Evolutionary conservation across 53 echinoderm and acorn worm genomes (phyloP).

Genomic region (Echinometra lucunter): DNA sequence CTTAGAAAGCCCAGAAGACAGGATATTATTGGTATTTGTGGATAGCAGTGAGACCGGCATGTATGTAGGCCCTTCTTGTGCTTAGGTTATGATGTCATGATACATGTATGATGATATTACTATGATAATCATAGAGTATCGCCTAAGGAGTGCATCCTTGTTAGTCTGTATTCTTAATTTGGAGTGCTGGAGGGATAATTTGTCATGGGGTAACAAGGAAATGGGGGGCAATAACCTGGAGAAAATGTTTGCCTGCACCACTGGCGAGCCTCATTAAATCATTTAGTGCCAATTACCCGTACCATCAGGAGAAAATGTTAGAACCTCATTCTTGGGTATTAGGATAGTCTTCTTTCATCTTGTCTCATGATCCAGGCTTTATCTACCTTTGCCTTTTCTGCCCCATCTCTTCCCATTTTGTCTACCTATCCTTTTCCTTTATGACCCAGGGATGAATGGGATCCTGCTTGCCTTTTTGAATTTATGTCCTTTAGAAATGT

Average conservation of each 20-base stretch:
- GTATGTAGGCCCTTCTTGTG: neutral
- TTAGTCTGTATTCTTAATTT: constrained; percentile 34
- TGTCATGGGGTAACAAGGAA: constrained; percentile 59
- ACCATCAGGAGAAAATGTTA: constrained; percentile 52
- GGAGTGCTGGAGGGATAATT: constrained; percentile 22
- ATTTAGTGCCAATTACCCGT: constrained; percentile 66
- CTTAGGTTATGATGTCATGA: neutral
- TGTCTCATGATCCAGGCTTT: neutral
- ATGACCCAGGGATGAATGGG: constrained; percentile 3
- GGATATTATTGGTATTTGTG: neutral
- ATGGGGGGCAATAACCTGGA: constrained; percentile 63
- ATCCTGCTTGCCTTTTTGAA: constrained; percentile 56
- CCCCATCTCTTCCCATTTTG: constrained; percentile 24
- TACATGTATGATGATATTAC: neutral
- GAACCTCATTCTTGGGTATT: neutral
- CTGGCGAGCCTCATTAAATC: constrained; percentile 56
- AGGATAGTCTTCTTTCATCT: constrained; percentile 38
- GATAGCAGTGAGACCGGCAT: neutral
- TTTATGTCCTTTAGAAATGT: constrained; percentile 23
- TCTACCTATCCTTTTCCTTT: neutral
- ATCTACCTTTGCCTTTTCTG: neutral
- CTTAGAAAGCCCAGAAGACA: neutral
- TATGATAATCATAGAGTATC: neutral
- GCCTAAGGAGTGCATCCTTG: constrained; percentile 2
- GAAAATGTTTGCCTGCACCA: constrained; percentile 55